phyloP scores from a whole-genome alignment of 2,797 vertebrate genomes.

The Aplochiton taeniatus region DNA sequence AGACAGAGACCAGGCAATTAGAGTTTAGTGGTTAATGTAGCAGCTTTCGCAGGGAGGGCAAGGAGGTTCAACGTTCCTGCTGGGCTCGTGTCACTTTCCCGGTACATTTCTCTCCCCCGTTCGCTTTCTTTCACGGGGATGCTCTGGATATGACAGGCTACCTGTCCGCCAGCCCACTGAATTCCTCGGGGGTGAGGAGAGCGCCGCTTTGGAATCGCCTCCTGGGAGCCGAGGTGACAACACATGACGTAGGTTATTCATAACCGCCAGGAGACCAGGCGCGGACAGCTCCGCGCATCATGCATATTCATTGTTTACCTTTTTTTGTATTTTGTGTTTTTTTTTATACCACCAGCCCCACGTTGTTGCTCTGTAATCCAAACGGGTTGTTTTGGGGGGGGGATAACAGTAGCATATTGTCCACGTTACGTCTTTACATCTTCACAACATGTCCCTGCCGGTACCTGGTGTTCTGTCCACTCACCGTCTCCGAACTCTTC shows the following conservation, averaged over 20 bases:
- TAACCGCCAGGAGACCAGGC: constrained; percentile 62
- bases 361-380: constrained; percentile 53
- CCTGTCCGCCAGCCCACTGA: constrained; percentile 72
- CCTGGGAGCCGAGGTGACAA: constrained; percentile 73
- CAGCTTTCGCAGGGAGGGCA: constrained; percentile 78
- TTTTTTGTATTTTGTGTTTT: constrained; percentile 35
- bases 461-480: constrained; percentile 27
- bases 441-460: constrained; percentile 30
- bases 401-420: constrained; percentile 44
- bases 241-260: constrained; percentile 75
- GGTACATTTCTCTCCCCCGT: constrained; percentile 47
- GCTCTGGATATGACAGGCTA: constrained; percentile 73
- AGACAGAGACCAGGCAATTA: constrained; percentile 82
- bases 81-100: constrained; percentile 76
- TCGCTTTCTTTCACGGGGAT: constrained; percentile 50
- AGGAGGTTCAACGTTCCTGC: constrained; percentile 78
- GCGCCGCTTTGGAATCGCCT: constrained; percentile 60
- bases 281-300: constrained; percentile 57
- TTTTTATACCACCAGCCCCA: constrained; percentile 37
- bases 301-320: constrained; percentile 78
- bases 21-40: constrained; percentile 82
- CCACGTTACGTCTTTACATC: constrained; percentile 34
- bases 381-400: constrained; percentile 35
- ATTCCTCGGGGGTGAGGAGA: constrained; percentile 70
- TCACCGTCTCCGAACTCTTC: constrained; percentile 41